phyloP scores from a whole-genome alignment of 2,797 vertebrate genomes.

The Lerista edwardsae region DNA sequence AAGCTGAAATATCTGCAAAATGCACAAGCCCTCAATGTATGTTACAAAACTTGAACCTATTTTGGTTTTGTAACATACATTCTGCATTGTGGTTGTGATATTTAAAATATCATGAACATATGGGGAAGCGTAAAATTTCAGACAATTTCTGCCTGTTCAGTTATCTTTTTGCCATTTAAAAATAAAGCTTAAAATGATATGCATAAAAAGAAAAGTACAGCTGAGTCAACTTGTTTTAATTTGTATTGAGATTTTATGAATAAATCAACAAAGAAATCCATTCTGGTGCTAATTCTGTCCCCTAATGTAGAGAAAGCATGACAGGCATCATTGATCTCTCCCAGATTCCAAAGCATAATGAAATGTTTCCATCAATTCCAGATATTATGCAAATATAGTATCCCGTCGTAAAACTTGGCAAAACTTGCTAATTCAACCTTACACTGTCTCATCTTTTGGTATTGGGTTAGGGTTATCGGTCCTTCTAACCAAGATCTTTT shows the following conservation, averaged over 20 bases:
- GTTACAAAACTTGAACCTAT: not conserved
- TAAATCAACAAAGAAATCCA: not conserved
- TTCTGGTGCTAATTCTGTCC: not conserved
- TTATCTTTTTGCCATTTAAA: not conserved
- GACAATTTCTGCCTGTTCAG: not conserved
- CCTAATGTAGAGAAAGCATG: not conserved
- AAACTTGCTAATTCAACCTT: not conserved
- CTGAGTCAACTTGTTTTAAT: not conserved
- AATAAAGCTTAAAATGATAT: not conserved
- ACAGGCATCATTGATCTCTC: not conserved
- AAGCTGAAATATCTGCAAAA: not conserved
- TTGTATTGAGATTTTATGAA: not conserved
- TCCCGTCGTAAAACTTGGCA: not conserved
- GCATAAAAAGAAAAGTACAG: not conserved
- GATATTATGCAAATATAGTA: not conserved
- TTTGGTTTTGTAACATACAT: too few relatives aligned
- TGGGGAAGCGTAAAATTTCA: not conserved
- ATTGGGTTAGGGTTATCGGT: too few relatives aligned
- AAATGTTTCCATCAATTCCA: not conserved
- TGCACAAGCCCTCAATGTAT: not conserved
- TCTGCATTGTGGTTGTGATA: not conserved
- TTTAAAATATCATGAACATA: constrained; percentile 19
- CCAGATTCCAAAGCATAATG: not conserved
- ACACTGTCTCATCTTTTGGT: too few relatives aligned
- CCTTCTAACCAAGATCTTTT: too few relatives aligned